Conservation (phyloP, 2,113 vertebrate species). For the Protobothrops mucrosquamatus region DNA sequence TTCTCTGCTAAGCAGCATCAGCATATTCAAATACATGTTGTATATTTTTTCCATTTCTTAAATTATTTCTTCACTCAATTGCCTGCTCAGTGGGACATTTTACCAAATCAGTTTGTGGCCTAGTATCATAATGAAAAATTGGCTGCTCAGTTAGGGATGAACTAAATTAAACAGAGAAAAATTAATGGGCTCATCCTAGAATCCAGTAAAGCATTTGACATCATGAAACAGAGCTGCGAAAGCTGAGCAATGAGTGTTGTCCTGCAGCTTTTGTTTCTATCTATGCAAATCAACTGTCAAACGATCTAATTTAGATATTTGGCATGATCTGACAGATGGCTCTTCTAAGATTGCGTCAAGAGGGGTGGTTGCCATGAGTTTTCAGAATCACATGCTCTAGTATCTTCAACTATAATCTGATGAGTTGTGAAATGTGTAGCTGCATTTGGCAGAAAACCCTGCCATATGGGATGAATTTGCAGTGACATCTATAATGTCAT, state of each 20-base stretch:
- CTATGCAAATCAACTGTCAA: constrained; percentile 3
- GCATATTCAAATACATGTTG: constrained; percentile 36
- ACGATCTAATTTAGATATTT: background rate
- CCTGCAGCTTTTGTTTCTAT: background rate
- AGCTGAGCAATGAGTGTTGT: background rate
- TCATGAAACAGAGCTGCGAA: background rate
- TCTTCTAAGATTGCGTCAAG: background rate
- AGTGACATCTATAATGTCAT: background rate
- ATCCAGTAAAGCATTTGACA: constrained; percentile 2
- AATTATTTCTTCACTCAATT: constrained; percentile 35
- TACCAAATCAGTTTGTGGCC: constrained; percentile 47
- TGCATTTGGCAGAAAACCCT: background rate
- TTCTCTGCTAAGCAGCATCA: constrained; percentile 28
- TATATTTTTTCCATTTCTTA: constrained; percentile 46
- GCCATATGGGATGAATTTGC: background rate
- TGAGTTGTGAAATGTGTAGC: background rate
- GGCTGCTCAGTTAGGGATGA: constrained; percentile 10
- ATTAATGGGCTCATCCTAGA: background rate
- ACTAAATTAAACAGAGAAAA: constrained; percentile 36
- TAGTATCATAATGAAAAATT: constrained; percentile 53
- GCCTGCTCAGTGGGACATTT: constrained; percentile 47
- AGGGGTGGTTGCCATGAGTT: background rate
- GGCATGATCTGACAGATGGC: background rate
- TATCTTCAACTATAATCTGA: background rate
- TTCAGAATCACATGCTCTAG: background rate